These are phyloP conservation scores for Macrostomum cliftonense DNA, from an alignment of 2,888 invertebrate species.

Conservation along the genomic window DNA sequence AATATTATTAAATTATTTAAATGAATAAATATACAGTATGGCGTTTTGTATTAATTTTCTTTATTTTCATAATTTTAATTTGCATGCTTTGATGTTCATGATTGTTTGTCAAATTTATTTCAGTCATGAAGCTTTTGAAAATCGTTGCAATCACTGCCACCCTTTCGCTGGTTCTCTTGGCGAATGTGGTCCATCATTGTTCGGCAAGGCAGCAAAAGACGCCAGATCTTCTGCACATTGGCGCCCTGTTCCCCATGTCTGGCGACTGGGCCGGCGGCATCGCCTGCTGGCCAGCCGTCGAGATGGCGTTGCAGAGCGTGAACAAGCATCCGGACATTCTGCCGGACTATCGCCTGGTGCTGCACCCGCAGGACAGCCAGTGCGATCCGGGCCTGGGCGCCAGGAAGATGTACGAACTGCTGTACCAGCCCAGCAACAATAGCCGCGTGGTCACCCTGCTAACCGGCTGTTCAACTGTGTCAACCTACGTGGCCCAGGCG, in stretches of 20 bases:
- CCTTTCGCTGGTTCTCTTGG: too few species aligned
- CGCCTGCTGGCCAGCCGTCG: slow-evolving; percentile 82
- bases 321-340: slow-evolving; percentile 68
- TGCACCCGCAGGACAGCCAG: slow-evolving; percentile 91
- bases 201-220: too few species aligned
- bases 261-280: slow-evolving; percentile 97
- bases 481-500: slow-evolving; percentile 94
- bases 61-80: too few species aligned
- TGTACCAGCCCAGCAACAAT: slow-evolving; percentile 61
- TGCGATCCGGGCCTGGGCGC: slow-evolving; percentile 94
- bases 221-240: slow-evolving; percentile 53
- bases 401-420: slow-evolving; percentile 89
- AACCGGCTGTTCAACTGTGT: slow-evolving; percentile 92
- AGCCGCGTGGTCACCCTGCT: slow-evolving; percentile 43
- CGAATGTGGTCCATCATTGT: too few species aligned
- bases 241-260: slow-evolving; percentile 89
- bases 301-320: slow-evolving; percentile 84
- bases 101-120: too few species aligned
- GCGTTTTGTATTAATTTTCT: too few species aligned
- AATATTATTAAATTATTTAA: too few species aligned
- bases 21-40: too few species aligned
- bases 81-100: too few species aligned
- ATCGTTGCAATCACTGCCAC: too few species aligned
- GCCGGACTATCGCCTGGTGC: slow-evolving; percentile 67
- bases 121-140: too few species aligned